Conservation (phyloP, 2,113 vertebrate species). For the Turdus rufiventris region DNA sequence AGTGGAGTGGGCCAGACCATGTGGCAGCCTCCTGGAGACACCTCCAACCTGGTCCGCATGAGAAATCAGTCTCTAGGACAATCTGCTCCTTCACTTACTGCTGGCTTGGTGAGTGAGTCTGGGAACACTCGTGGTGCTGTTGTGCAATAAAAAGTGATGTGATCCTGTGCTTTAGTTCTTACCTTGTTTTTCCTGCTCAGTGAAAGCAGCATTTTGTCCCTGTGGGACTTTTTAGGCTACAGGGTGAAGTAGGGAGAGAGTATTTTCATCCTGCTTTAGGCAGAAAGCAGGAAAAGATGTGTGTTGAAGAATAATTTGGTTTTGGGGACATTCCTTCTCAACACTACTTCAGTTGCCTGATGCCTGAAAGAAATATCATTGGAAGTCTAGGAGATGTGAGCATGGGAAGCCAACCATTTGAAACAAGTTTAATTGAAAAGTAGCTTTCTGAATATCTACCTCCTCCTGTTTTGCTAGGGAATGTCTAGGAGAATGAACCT, state of each 20-base stretch:
- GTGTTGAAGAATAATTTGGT: background rate
- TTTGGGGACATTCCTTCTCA: background rate
- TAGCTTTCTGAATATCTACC: background rate
- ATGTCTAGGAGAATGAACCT: background rate
- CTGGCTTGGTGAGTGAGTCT: conserved; percentile 90
- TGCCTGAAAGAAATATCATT: background rate
- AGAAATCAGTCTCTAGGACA: conserved; percentile 91
- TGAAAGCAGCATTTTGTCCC: background rate
- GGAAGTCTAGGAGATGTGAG: background rate
- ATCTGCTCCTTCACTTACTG: conserved; percentile 94
- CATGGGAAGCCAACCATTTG: background rate
- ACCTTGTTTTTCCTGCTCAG: background rate
- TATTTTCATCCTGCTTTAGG: background rate
- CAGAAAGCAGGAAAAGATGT: background rate
- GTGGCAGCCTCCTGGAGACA: conserved; percentile 84
- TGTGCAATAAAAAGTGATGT: background rate
- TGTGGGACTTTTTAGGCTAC: background rate
- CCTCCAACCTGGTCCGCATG: conserved; percentile 93
- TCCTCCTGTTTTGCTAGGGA: background rate
- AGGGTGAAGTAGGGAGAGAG: background rate
- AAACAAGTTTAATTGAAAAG: background rate
- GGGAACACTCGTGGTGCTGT: background rate
- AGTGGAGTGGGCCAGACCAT: conserved; percentile 83
- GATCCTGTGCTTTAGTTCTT: background rate
- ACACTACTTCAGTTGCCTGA: background rate